Conservation (phyloP, 2,113 vertebrate species). For the Bombycilla garrulus region DNA sequence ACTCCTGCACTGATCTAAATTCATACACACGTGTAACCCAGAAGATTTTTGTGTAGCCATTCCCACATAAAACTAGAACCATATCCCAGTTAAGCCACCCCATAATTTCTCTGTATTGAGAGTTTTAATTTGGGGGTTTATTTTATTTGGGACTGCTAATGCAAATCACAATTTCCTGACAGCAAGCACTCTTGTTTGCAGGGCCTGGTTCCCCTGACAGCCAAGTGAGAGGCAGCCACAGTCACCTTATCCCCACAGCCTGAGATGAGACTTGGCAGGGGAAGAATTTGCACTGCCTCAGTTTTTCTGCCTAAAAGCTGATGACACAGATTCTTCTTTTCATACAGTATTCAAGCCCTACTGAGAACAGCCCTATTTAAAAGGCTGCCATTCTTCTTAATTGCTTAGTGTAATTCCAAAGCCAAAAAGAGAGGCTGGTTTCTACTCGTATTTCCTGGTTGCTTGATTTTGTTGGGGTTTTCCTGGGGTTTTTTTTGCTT, state of each 20-base stretch:
- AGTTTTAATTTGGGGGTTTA: background rate
- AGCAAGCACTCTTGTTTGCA: rapidly evolving
- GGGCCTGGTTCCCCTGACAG: background rate
- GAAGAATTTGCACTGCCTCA: background rate
- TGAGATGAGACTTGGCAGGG: background rate
- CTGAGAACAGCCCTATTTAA: background rate
- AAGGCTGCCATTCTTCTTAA: background rate
- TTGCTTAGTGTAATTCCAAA: background rate
- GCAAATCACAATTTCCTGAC: background rate
- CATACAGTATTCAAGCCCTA: background rate
- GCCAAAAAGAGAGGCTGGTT: background rate
- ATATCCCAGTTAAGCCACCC: background rate
- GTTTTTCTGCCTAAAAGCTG: background rate
- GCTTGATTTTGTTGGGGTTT: background rate
- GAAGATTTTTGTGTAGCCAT: background rate
- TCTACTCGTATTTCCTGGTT: background rate
- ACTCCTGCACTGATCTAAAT: background rate
- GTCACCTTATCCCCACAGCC: background rate
- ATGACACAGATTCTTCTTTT: background rate
- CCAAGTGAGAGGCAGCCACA: background rate
- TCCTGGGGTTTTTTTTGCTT: no score
- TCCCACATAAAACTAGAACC: background rate
- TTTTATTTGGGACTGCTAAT: background rate
- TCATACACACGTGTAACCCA: background rate
- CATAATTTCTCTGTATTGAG: background rate